Base-by-base conservation (phyloP, 2,888 invertebrate genomes). In the Encarsia formosa region DNA sequence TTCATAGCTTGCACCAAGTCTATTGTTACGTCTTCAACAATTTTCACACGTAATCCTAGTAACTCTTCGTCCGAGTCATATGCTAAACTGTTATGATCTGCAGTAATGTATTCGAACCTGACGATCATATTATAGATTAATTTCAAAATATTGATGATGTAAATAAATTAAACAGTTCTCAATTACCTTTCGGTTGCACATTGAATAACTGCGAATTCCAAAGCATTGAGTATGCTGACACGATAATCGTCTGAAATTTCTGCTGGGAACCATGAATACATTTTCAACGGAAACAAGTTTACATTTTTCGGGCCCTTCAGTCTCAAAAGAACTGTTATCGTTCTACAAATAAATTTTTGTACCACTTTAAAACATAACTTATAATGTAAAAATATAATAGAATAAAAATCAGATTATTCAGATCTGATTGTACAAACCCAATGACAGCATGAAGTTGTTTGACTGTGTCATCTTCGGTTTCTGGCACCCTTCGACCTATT, bases 1-100 rank as follows among this genome's bases (percentile, higher is more conserved):
- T 91, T 90, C 56, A 87, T 81, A 5, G 88, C 88, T 61, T 85
- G 81, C 67, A 90, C 88, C 43, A 91, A 74, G 76, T 91, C 91
- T 0, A 86, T 85, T 37, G 88, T 79, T 24, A 91, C 81, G 53
- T 89, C 73, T 70, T 92, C 91, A 60, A 90, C 86, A 15, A 93
- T 81, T 75, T 90, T 87, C 29, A 91, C 88, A 57, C 92, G 77
- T 72, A 87, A 85, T 62, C 87, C 86, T 38, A 94, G 72, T 46
- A 83, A 81, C 5, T 84, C 82, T 55, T 89, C 86, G 58, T 88
- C 87, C 0, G 78, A 78, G 49, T 83, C 82, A 41, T 78, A 78
- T 15, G 76, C 75, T 37, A 79, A 78, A 46, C 79, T 79, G 59
- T 85, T 86, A 62, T 29, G 29, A 13, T 84, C 86, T 55, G 87